These are phyloP conservation scores for Melikaiella ostensackeni DNA, from an alignment of 2,888 invertebrate genomes.

Conservation along the genomic window DNA sequence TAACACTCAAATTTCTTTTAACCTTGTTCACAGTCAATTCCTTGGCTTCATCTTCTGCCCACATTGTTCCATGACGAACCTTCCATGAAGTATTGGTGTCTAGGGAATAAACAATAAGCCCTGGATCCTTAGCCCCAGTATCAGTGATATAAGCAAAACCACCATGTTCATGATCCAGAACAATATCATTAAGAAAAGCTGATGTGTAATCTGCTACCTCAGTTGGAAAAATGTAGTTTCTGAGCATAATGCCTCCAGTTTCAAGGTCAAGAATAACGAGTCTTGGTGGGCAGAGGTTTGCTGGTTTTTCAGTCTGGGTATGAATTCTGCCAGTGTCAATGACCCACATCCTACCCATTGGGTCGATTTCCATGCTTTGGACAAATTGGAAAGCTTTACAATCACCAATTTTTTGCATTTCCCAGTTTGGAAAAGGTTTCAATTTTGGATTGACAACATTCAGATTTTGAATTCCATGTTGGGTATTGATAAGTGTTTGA, in stretches of 20 bases:
- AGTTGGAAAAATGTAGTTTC: slow-evolving; percentile 81
- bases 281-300: slow-evolving; percentile 83
- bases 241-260: slow-evolving; percentile 78
- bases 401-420: slow-evolving; percentile 82
- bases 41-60: slow-evolving; percentile 80
- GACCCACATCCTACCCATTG: slow-evolving; percentile 81
- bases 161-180: slow-evolving; percentile 84
- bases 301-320: slow-evolving; percentile 78
- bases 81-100: slow-evolving; percentile 85
- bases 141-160: slow-evolving; percentile 86
- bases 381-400: slow-evolving; percentile 86
- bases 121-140: slow-evolving; percentile 83
- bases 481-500: not conserved
- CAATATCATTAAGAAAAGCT: slow-evolving; percentile 85
- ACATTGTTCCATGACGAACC: slow-evolving; percentile 84
- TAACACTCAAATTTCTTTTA: slow-evolving; percentile 80
- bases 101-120: slow-evolving; percentile 85
- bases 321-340: slow-evolving; percentile 81
- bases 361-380: slow-evolving; percentile 86
- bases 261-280: slow-evolving; percentile 84
- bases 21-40: slow-evolving; percentile 82
- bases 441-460: slow-evolving; percentile 79
- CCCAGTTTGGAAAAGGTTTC: slow-evolving; percentile 86
- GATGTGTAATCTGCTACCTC: slow-evolving; percentile 80
- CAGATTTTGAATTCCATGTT: slow-evolving; percentile 39